Evolutionary conservation across 2,113 vertebrate genomes (phyloP), one percentile per base, ranked within the genome.

Genomic region (Marmota flaviventris): DNA sequence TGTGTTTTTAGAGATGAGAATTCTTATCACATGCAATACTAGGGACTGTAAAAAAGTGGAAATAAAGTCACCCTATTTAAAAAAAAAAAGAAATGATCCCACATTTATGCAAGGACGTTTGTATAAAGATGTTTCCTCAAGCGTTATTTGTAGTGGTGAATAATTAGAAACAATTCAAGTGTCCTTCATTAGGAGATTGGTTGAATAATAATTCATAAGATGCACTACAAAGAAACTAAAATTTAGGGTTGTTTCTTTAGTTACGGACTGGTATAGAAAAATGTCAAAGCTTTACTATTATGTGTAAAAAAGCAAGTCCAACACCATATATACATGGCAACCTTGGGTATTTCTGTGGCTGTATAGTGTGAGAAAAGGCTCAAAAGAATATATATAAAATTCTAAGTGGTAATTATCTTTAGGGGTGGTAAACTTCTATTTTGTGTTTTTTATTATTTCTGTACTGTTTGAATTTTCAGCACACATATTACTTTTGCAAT

Each of bases 81-180:
- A 37, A 37, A 37, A 37, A 37, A 37, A 37, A 37, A 79, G 70
- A 91, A 94, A 25, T 84, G 4, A 5, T 89, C 29, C n/a, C 39
- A 45, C 0, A 93, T 13, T 83, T 82, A 92, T 73, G 4, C 61
- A 77, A 93, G 5, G 2, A 17, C 73, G 29, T 78, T 87, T 89
- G 45, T 51, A n/a, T 25, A 48, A 73, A 85, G 56, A 78, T 53
- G 32, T 89, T 97, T 93, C 20, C 20, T 91, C 69, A 76, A 81
- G 34, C 3, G n/a, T 39, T 83, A 37, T 56, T 90, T 88, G 14
- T 72, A 61, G 45, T 32, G 14, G 51, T 24, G 34, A 92, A 53
- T 90, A 92, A 92, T n/a, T 51, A 84, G 72, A 95, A 97, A 65
- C 25, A 89, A 86, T 93, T 84, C 8, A 88, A 91, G 73, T n/a